Evolutionary conservation across 2,888 invertebrate genomes (phyloP).

Genomic region (Drosophila gaucha): DNA sequence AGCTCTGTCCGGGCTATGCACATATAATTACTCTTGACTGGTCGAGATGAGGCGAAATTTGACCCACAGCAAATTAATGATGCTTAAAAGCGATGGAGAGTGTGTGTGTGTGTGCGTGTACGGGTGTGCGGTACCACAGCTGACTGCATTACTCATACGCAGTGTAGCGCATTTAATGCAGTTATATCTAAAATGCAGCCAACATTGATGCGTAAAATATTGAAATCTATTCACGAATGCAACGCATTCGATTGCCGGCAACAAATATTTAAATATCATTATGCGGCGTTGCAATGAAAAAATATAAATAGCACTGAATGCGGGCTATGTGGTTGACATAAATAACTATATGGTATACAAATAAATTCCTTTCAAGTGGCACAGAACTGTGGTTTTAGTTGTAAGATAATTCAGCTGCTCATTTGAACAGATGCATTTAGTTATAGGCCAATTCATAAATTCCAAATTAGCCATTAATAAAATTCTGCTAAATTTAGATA

Average conservation of each 20-base stretch:
- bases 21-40: constrained; percentile 69
- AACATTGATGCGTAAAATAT: constrained; percentile 43
- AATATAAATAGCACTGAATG: constrained; percentile 7
- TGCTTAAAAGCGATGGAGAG: constrained; percentile 56
- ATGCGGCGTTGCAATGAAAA: constrained; percentile 16
- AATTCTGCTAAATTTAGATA: neutral
- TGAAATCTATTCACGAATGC: constrained; percentile 21
- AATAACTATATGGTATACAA: neutral
- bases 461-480: too few species aligned
- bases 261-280: constrained; percentile 38
- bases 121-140: constrained; percentile 11
- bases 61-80: constrained; percentile 67
- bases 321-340: neutral
- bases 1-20: constrained; percentile 25
- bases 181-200: constrained; percentile 42
- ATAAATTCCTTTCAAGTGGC: neutral
- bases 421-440: neutral
- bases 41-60: neutral
- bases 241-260: constrained; percentile 6
- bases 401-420: neutral
- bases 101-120: constrained; percentile 2
- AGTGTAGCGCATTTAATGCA: constrained; percentile 59
- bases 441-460: neutral
- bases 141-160: constrained; percentile 70
- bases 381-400: neutral